Conservation (phyloP, 1,140 invertebrate species). For the Drosophila quadrilineata region DNA sequence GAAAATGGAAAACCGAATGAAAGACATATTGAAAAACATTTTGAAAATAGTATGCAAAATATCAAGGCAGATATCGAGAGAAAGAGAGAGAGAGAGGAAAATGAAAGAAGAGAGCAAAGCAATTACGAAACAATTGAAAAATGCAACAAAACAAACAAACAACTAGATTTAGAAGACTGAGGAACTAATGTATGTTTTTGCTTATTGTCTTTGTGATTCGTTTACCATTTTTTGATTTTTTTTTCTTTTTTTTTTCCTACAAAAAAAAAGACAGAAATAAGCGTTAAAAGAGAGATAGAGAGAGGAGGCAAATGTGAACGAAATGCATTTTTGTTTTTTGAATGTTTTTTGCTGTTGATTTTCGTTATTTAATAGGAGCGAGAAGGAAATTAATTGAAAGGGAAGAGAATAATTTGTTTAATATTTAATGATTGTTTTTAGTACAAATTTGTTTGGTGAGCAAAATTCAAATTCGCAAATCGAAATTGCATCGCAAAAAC, state of each 20-base stretch:
- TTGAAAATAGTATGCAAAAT: constrained; percentile 72
- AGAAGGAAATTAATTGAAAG: constrained; percentile 27
- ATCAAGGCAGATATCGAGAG: constrained; percentile 54
- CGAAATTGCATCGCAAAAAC: constrained; percentile 1
- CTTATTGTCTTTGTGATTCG: constrained; percentile 16
- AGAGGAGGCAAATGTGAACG: constrained; percentile 18
- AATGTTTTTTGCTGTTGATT: constrained; percentile 72
- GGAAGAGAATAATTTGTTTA: constrained; percentile 57
- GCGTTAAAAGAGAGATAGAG: constrained; percentile 4
- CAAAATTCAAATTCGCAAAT: constrained; percentile 70
- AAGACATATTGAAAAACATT: constrained; percentile 7
- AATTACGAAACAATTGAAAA: constrained; percentile 47
- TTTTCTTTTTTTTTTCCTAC: constrained; percentile 34
- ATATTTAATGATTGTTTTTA: constrained; percentile 77
- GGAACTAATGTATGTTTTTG: constrained; percentile 51
- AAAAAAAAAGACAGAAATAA: constrained; percentile 21
- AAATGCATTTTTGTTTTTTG: constrained; percentile 44
- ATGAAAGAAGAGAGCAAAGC: constrained; percentile 9
- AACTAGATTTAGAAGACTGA: constrained; percentile 80
- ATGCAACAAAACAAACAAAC: constrained; percentile 58
- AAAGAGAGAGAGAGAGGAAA: too few relatives aligned
- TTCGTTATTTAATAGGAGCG: constrained; percentile 61
- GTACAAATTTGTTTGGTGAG: constrained; percentile 60
- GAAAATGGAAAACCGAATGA: constrained; percentile 24
- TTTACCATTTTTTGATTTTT: neutral